Conservation (phyloP, 1,140 invertebrate species). For the Cephus cinctus region DNA sequence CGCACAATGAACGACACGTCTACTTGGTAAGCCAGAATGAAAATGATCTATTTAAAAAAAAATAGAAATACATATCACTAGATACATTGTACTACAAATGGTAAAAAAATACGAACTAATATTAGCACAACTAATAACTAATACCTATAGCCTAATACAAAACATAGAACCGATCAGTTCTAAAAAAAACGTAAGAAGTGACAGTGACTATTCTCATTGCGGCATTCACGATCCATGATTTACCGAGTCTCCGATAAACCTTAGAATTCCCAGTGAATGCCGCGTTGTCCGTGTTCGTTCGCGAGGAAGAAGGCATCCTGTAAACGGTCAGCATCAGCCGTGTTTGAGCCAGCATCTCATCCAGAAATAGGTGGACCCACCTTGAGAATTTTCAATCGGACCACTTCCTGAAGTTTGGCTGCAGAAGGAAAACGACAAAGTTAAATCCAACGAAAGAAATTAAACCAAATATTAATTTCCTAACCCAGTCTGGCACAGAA, state of each 20-base stretch:
- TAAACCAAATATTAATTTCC: not conserved
- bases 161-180: too few species aligned
- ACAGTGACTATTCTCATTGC: slow-evolving; percentile 22
- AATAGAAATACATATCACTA: too few species aligned
- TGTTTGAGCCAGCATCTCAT: too few species aligned
- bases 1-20: too few species aligned
- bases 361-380: too few species aligned
- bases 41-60: too few species aligned
- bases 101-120: too few species aligned
- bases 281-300: slow-evolving; percentile 45
- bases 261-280: slow-evolving; percentile 47
- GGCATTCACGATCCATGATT: slow-evolving; percentile 26
- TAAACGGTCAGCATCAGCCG: slow-evolving; percentile 31
- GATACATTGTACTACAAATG: too few species aligned
- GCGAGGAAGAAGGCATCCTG: slow-evolving; percentile 44
- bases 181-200: slow-evolving; percentile 5
- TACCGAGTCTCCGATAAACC: slow-evolving; percentile 36
- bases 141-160: too few species aligned
- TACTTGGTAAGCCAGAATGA: too few species aligned
- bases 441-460: not conserved
- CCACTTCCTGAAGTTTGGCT: not conserved
- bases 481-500: not conserved
- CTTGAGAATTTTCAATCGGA: not conserved
- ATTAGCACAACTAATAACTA: too few species aligned
- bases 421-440: not conserved